These are phyloP conservation scores for Maconellicoccus hirsutus DNA, from an alignment of 1,140 invertebrate species.

Conservation along the genomic window DNA sequence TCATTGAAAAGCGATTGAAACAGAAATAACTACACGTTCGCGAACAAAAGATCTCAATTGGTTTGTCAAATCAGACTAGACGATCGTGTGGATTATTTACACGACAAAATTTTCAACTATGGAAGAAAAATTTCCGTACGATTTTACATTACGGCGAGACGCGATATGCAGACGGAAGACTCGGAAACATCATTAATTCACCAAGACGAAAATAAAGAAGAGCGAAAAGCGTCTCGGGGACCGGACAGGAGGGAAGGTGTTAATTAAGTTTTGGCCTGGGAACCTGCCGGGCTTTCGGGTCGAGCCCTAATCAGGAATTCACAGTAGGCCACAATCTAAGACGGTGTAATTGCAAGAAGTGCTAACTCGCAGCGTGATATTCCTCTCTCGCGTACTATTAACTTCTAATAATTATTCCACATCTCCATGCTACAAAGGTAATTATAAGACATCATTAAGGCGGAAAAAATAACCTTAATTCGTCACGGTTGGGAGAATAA, in stretches of 20 bases:
- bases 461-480: conserved; percentile 21
- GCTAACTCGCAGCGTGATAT: conserved; percentile 18
- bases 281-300: conserved; percentile 20
- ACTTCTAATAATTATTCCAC: conserved; percentile 20
- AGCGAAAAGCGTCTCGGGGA: neutral
- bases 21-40: too few relatives aligned
- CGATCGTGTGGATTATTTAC: too few relatives aligned
- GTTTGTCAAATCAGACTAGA: too few relatives aligned
- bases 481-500: conserved; percentile 15
- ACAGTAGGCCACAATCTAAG: conserved; percentile 20
- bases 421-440: conserved; percentile 12
- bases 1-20: too few relatives aligned
- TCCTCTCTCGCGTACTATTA: conserved; percentile 1
- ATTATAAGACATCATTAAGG: conserved; percentile 22
- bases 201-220: conserved; percentile 1
- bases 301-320: conserved; percentile 19
- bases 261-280: conserved; percentile 22
- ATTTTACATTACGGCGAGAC: too few relatives aligned
- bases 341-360: conserved; percentile 17
- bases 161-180: neutral
- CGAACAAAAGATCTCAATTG: too few relatives aligned
- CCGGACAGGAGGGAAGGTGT: conserved; percentile 14
- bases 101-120: too few relatives aligned
- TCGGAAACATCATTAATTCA: conserved; percentile 14
- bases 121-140: too few relatives aligned